Percentiles rank a stretch among this genome's conserved stretches.
phyloP scores from a whole-genome alignment of 2,113 vertebrate species.

The Empidonax traillii region DNA sequence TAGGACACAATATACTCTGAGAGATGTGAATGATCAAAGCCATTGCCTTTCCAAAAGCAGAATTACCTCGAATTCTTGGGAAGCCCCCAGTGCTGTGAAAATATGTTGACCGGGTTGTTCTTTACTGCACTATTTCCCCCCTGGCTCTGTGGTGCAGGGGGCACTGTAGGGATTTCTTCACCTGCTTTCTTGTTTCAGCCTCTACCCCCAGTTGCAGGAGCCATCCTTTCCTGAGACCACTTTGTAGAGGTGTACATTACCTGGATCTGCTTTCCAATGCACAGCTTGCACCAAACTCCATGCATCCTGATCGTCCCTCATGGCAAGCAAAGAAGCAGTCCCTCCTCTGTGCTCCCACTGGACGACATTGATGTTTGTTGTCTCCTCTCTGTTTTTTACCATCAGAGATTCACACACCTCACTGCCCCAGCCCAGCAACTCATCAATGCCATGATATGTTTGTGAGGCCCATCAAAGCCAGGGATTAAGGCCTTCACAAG shows the following conservation, averaged over 20 bases:
- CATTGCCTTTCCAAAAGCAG: background rate
- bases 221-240: background rate
- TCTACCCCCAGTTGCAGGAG: background rate
- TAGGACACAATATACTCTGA: background rate
- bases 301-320: background rate
- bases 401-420: background rate
- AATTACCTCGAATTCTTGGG: background rate
- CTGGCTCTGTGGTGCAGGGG: background rate
- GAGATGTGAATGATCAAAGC: background rate
- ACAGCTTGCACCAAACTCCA: background rate
- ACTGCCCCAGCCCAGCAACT: background rate
- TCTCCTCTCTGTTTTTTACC: background rate
- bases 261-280: background rate
- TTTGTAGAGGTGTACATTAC: background rate
- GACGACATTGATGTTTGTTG: background rate
- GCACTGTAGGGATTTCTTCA: background rate
- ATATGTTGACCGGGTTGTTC: background rate
- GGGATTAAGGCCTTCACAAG: constrained; percentile 13
- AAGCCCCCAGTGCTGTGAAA: background rate
- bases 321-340: background rate
- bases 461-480: background rate
- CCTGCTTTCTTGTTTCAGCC: background rate
- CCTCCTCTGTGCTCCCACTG: background rate
- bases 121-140: background rate
- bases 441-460: background rate